A percentile compares a stretch with the other conserved stretches of the same genome.
Evolutionary conservation across 1,140 invertebrate species (phyloP).

Genomic region (Episyrphus balteatus): DNA sequence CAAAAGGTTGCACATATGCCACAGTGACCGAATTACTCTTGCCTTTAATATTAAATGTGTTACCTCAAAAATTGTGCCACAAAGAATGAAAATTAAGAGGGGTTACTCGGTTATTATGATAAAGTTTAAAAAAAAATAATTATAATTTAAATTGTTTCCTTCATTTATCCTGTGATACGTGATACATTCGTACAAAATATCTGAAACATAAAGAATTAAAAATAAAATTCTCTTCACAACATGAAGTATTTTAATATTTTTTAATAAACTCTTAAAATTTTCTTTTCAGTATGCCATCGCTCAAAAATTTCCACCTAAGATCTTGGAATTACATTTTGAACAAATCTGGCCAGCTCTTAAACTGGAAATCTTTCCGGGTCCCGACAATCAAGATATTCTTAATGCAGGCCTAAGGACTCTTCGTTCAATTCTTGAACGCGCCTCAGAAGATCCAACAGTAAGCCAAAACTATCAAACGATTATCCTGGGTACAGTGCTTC

Average conservation of each 20-base stretch:
- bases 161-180: too few species aligned
- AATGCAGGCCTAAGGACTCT: slow-evolving; percentile 14
- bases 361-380: slow-evolving; percentile 27
- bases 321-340: slow-evolving; percentile 24
- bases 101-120: too few species aligned
- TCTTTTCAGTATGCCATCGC: slow-evolving; percentile 19
- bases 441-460: slow-evolving; percentile 14
- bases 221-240: too few species aligned
- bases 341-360: slow-evolving; percentile 32
- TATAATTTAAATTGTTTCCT: too few species aligned
- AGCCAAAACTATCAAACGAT: slow-evolving; percentile 27
- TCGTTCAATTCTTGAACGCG: slow-evolving; percentile 17
- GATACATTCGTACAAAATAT: too few species aligned
- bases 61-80: too few species aligned
- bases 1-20: too few species aligned
- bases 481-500: slow-evolving; percentile 23
- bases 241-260: slow-evolving; percentile 6
- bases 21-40: too few species aligned
- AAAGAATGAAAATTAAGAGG: too few species aligned
- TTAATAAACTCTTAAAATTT: slow-evolving; percentile 9
- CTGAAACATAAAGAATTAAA: too few species aligned
- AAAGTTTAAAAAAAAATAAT: too few species aligned
- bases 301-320: slow-evolving; percentile 17
- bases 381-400: slow-evolving; percentile 22
- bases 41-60: too few species aligned